phyloP scores from a whole-genome alignment of 2,888 invertebrate species.

The Heterodera filipjevi region DNA sequence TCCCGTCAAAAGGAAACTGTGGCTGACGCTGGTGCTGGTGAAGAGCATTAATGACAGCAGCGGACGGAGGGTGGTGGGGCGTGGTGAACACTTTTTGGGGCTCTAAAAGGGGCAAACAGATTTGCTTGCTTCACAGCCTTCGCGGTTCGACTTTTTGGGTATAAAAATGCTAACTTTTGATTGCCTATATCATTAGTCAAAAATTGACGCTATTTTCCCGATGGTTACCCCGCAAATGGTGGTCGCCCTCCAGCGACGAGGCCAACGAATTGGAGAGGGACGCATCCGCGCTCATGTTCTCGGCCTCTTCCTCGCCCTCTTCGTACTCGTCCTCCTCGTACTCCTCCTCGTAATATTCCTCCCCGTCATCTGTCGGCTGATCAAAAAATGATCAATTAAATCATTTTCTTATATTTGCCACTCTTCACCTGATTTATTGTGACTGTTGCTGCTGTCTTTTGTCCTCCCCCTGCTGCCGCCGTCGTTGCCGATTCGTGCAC shows the following conservation, averaged over 20 bases:
- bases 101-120: not conserved
- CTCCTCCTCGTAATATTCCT: constrained; percentile 28
- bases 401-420: not conserved
- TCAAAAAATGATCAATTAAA: not conserved
- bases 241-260: constrained; percentile 29
- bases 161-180: too few relatives aligned
- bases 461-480: not conserved
- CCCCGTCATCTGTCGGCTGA: constrained; percentile 2
- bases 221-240: constrained; percentile 9
- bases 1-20: constrained; percentile 10
- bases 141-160: too few relatives aligned
- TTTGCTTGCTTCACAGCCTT: too few relatives aligned
- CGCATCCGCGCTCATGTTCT: constrained; percentile 18
- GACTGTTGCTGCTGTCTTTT: not conserved
- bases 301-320: constrained; percentile 29
- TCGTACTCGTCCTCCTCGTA: constrained; percentile 34
- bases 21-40: constrained; percentile 9
- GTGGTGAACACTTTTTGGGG: not conserved
- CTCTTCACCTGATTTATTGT: not conserved
- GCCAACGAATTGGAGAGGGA: constrained; percentile 15
- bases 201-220: not conserved
- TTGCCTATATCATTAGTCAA: not conserved
- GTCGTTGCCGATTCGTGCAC: not conserved
- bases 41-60: not conserved
- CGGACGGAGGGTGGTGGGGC: not conserved